phyloP scores from a whole-genome alignment of 2,888 invertebrate species.

The Steinernema carpocapsae region DNA sequence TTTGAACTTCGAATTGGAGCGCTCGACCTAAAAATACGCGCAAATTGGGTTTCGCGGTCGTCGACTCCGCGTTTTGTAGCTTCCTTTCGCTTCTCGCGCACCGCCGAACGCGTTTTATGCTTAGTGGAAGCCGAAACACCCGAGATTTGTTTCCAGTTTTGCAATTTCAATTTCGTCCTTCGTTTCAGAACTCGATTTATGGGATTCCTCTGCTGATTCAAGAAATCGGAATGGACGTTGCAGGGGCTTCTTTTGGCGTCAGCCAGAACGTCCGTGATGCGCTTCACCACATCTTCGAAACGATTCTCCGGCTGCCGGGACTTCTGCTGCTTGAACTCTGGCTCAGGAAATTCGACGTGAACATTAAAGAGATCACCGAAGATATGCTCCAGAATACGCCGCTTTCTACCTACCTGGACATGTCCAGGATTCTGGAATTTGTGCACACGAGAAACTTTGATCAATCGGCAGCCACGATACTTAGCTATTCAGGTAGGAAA shows the following conservation, averaged over 20 bases:
- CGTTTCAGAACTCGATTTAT: neutral
- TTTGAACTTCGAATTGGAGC: neutral
- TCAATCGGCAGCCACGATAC: conserved; percentile 55
- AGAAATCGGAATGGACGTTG: conserved; percentile 22
- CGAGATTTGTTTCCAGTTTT: too few species aligned
- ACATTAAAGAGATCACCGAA: conserved; percentile 53
- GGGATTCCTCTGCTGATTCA: too few species aligned
- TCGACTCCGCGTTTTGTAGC: neutral
- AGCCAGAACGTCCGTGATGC: conserved; percentile 24
- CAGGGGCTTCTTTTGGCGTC: conserved; percentile 4
- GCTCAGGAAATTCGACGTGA: conserved; percentile 57
- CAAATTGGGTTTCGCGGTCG: conserved; percentile 25
- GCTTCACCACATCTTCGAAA: conserved; percentile 39
- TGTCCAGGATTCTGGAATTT: conserved; percentile 60
- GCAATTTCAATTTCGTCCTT: too few species aligned
- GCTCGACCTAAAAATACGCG: conserved; percentile 8
- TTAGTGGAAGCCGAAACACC: neutral
- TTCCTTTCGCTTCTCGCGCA: neutral
- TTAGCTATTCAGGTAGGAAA: conserved; percentile 55
- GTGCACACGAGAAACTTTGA: conserved; percentile 62
- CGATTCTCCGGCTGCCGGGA: conserved; percentile 53
- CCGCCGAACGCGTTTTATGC: neutral
- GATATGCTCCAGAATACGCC: conserved; percentile 49
- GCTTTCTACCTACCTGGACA: conserved; percentile 55
- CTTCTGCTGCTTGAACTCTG: conserved; percentile 58